Evolutionary conservation across 2,888 invertebrate genomes (phyloP), one percentile per base, ranked within the genome.

Genomic region (Hartigia nigra): DNA sequence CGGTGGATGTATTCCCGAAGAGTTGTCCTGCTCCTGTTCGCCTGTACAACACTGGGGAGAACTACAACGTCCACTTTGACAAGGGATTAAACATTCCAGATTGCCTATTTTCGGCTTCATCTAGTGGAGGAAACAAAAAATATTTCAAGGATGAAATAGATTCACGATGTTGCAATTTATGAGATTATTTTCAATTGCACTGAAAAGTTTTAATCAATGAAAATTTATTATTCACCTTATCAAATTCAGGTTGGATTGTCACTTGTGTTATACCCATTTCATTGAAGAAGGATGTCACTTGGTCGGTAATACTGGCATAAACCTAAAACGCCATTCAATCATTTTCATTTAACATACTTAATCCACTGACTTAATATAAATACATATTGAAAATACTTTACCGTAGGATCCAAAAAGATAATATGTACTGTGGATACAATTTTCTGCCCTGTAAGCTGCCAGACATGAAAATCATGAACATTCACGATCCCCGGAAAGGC

Each of bases 401-500:
- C 94, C 89, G 92, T 93, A 35, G 95, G 94, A 88, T 94, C 94
- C 83, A 94, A 92, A 87, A 96, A 95, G 84, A 95, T 95, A 12
- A 98, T 95, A 88, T 98, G 98, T 4, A 96, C 96, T 0, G 98
- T 97, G 34, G 97, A 96, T 76, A 97, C 96, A 69, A 96, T 94
- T 91, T 95, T 95, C 85, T 95, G 94, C 0, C 96, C 94, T 5
- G 96, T 96, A 81, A 98, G 92, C 86, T 97, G 96, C 97, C 98
- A 98, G 34, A 98, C 95, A 88, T 98, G 98, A 72, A 98, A 93
- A 92, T 98, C 97, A 88, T 98, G 98, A 32, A 97, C 95, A 87
- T 95, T 95, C 0, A 95, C 92, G 78, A 96, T 95, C 81, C 94
- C 95, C 0, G 95, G 95, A 89, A 96, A 96, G 82, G 94, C 94